phyloP scores from a whole-genome alignment of 2,113 vertebrate species.

The Nibea albiflora region DNA sequence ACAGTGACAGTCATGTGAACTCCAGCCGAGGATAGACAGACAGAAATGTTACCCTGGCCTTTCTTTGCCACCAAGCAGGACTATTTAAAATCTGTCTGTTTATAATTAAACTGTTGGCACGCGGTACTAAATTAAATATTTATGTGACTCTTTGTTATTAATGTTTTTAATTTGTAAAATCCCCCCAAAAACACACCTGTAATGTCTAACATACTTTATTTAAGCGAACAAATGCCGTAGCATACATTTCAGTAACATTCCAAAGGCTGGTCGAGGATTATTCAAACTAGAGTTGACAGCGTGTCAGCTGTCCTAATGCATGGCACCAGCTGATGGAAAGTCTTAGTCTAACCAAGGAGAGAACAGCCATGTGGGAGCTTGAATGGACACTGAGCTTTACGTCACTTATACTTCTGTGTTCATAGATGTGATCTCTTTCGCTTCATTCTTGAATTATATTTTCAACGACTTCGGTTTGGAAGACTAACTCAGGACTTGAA shows the following conservation, averaged over 20 bases:
- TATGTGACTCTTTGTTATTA: background rate
- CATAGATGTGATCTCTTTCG: conserved; percentile 13
- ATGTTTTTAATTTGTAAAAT: conserved; percentile 13
- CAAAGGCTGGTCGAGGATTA: conserved; percentile 24
- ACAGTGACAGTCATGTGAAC: conserved; percentile 22
- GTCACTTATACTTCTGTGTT: background rate
- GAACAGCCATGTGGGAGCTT: conserved; percentile 25
- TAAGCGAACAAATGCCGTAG: background rate
- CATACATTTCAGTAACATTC: conserved; percentile 15
- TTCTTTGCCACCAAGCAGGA: conserved; percentile 20
- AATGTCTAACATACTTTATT: background rate
- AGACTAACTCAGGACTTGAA: background rate
- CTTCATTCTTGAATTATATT: conserved; percentile 19
- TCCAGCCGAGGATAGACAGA: conserved; percentile 38
- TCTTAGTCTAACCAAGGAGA: conserved; percentile 59
- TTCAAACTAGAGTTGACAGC: conserved; percentile 54
- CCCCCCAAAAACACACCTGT: background rate
- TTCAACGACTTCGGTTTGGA: background rate
- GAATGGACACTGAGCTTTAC: conserved; percentile 22
- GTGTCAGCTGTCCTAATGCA: conserved; percentile 78
- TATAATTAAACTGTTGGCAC: conserved; percentile 50
- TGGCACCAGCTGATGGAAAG: conserved; percentile 82
- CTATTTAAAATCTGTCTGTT: conserved; percentile 72
- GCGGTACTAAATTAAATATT: conserved; percentile 6
- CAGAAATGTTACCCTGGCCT: conserved; percentile 38